phyloP scores from a whole-genome alignment of 2,888 invertebrate genomes.

The Tetrapedia diversipes region DNA sequence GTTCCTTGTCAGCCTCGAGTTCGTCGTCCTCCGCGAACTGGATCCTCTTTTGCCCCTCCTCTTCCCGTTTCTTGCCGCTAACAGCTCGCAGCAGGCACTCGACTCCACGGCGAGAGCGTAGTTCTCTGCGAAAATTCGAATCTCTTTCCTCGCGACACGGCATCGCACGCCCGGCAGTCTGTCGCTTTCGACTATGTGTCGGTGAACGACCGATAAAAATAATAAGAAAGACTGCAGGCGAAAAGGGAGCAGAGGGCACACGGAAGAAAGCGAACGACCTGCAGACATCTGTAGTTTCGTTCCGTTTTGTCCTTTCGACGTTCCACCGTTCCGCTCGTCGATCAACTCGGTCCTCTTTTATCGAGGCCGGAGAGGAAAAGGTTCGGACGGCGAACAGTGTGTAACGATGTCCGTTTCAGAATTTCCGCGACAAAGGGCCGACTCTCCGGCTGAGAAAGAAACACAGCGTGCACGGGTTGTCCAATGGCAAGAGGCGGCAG shows the following conservation, averaged over 20 bases:
- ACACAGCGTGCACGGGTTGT: not conserved
- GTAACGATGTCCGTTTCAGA: constrained; percentile 8
- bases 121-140: constrained; percentile 28
- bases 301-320: not conserved
- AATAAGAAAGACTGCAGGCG: constrained; percentile 3
- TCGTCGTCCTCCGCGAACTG: constrained; percentile 10
- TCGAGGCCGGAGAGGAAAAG: too few species aligned
- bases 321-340: not conserved
- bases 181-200: not conserved
- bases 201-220: not conserved
- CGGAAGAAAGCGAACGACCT: not conserved
- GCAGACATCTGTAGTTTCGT: not conserved
- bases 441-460: not conserved
- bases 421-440: not conserved
- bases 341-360: not conserved
- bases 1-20: constrained; percentile 59
- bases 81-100: constrained; percentile 6
- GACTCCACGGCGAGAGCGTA: constrained; percentile 16
- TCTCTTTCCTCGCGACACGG: not conserved
- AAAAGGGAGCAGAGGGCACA: not conserved
- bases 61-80: not conserved
- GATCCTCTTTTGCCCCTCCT: constrained; percentile 16
- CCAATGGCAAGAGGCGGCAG: constrained; percentile 1
- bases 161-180: too few species aligned
- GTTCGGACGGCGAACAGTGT: not conserved